A percentile compares a stretch with the other conserved stretches of the same genome.
Evolutionary conservation across 2,113 vertebrate species (phyloP).

Genomic region (Spilogale gracilis): DNA sequence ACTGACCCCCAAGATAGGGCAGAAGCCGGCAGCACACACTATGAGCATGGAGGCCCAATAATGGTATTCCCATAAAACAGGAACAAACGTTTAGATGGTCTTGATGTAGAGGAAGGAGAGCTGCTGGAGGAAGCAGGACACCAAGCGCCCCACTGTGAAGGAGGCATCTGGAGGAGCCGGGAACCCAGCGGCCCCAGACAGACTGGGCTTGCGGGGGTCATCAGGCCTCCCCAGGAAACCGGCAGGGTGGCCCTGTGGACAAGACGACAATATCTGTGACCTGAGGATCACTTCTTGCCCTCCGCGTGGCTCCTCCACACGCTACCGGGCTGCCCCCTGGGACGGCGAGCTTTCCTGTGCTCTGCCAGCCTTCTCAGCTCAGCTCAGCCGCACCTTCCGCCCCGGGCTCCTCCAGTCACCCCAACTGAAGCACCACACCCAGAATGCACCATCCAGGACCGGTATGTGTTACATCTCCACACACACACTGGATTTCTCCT

Average conservation of each 20-base stretch:
- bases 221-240: background rate
- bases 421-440: background rate
- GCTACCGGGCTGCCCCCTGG: background rate
- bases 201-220: too few species aligned
- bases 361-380: background rate
- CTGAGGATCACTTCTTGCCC: background rate
- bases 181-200: too few species aligned
- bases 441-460: background rate
- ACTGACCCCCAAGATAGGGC: background rate
- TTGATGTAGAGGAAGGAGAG: background rate
- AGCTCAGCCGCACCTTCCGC: background rate
- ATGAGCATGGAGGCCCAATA: accelerated
- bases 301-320: background rate
- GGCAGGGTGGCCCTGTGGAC: background rate
- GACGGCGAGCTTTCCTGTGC: background rate
- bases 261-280: background rate
- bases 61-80: accelerated
- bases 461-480: accelerated
- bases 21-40: background rate
- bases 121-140: background rate
- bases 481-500: too few species aligned
- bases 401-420: too few species aligned
- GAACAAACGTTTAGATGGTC: background rate
- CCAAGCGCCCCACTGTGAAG: background rate
- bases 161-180: background rate